Conservation (phyloP, 1,140 invertebrate genomes). For the Pseudomyrmex dendroicus region DNA sequence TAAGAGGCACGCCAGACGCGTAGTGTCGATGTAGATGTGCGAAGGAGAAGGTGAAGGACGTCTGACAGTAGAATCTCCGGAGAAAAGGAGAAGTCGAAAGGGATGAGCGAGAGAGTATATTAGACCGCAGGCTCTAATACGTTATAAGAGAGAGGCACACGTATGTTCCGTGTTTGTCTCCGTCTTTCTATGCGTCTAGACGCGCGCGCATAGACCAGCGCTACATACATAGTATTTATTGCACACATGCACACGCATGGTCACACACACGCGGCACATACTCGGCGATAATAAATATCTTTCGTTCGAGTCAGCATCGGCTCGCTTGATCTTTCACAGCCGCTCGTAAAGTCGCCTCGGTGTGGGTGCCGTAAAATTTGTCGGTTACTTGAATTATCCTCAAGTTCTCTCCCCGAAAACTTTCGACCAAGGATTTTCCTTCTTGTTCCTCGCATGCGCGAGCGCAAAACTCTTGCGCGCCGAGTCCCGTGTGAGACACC, state of each 20-base stretch:
- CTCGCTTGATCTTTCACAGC: conserved; percentile 78
- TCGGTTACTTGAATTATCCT: conserved; percentile 70
- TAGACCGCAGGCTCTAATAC: conserved; percentile 65
- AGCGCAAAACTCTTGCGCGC: conserved; percentile 26
- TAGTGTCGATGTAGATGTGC: neutral
- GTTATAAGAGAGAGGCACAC: conserved; percentile 51
- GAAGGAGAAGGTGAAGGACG: conserved; percentile 34
- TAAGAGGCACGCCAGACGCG: neutral
- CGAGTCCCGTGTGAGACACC: neutral
- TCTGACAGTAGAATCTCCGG: conserved; percentile 45
- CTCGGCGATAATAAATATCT: conserved; percentile 77
- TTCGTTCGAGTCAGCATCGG: conserved; percentile 76
- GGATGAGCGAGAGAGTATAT: conserved; percentile 47
- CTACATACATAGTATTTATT: conserved; percentile 14
- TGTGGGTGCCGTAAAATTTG: conserved; percentile 75
- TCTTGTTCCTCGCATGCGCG: neutral
- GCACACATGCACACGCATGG: conserved; percentile 16
- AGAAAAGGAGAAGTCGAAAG: conserved; percentile 14
- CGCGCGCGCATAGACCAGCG: conserved; percentile 21
- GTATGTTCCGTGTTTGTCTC: conserved; percentile 31
- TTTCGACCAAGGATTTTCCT: conserved; percentile 3
- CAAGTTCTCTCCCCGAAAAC: conserved; percentile 53
- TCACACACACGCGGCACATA: conserved; percentile 49
- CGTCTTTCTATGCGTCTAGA: conserved; percentile 19
- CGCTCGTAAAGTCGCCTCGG: conserved; percentile 72